These are phyloP conservation scores for Palythoa heliodiscus DNA, from an alignment of 92 coral and sea anemone genomes.

Conservation along the genomic window DNA sequence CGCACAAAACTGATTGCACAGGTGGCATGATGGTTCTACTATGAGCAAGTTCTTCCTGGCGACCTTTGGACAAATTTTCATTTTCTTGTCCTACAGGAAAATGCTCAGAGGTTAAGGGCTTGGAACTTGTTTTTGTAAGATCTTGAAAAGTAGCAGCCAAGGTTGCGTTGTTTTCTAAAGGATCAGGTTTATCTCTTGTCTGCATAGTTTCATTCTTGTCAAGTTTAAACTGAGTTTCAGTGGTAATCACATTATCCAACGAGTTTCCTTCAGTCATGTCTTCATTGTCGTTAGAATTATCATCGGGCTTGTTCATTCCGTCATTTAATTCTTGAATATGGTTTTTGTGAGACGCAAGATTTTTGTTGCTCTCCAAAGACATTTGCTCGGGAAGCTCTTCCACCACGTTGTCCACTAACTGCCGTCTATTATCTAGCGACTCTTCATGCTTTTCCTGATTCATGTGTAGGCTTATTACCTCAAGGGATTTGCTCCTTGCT, in stretches of 20 bases:
- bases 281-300: neutral
- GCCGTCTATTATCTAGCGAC: neutral
- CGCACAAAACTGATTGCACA: neutral
- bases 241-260: neutral
- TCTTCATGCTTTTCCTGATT: neutral
- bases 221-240: neutral
- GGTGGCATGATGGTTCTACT: neutral
- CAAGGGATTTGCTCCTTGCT: slow-evolving; percentile 30
- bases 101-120: neutral
- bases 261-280: neutral
- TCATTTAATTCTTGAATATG: neutral
- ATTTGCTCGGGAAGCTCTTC: neutral
- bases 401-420: neutral
- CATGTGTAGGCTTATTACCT: neutral
- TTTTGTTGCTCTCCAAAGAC: neutral
- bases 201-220: slow-evolving; percentile 1
- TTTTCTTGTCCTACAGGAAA: neutral
- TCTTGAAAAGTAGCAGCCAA: neutral
- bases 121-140: neutral
- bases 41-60: neutral
- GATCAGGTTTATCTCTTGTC: neutral
- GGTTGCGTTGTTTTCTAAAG: neutral
- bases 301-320: neutral
- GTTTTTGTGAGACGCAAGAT: neutral
- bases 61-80: neutral